These are phyloP conservation scores for Microtus obscurus DNA, from an alignment of 2,797 vertebrate species.

Conservation along the genomic window DNA sequence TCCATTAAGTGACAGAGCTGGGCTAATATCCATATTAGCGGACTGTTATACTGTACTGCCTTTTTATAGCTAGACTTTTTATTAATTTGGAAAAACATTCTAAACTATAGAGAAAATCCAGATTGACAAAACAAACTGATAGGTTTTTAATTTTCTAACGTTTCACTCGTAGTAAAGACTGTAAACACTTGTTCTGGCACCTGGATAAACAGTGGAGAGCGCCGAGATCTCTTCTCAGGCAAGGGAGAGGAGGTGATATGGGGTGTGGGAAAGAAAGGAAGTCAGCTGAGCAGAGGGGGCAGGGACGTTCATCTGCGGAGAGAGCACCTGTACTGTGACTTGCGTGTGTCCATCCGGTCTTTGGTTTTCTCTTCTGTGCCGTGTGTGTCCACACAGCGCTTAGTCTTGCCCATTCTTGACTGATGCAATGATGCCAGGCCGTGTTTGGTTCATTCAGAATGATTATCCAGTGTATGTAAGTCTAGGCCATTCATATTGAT, in stretches of 20 bases:
- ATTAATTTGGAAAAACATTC: background rate
- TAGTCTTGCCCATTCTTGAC: background rate
- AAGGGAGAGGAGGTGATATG: background rate
- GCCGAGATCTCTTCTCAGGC: background rate
- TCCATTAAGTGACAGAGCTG: background rate
- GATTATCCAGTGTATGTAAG: constrained; percentile 1
- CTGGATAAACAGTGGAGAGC: background rate
- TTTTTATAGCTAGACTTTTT: background rate
- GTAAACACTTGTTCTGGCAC: background rate
- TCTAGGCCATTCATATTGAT: constrained; percentile 11
- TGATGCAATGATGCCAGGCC: constrained; percentile 5
- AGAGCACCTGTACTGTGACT: background rate
- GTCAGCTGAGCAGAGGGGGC: background rate
- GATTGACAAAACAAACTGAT: background rate
- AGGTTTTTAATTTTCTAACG: background rate
- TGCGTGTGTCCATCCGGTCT: background rate
- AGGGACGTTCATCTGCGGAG: background rate
- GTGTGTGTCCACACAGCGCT: background rate
- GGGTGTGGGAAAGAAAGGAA: background rate
- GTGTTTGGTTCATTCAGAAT: constrained; percentile 23
- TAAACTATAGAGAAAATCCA: background rate
- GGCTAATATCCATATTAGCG: background rate
- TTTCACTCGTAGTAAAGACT: background rate
- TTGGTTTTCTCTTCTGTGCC: constrained; percentile 13
- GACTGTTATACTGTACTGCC: background rate